A percentile compares a stretch with the other conserved stretches of the same genome.
These are phyloP conservation scores for Meloe dianella DNA, from an alignment of 2,888 invertebrate species.

Conservation along the genomic window DNA sequence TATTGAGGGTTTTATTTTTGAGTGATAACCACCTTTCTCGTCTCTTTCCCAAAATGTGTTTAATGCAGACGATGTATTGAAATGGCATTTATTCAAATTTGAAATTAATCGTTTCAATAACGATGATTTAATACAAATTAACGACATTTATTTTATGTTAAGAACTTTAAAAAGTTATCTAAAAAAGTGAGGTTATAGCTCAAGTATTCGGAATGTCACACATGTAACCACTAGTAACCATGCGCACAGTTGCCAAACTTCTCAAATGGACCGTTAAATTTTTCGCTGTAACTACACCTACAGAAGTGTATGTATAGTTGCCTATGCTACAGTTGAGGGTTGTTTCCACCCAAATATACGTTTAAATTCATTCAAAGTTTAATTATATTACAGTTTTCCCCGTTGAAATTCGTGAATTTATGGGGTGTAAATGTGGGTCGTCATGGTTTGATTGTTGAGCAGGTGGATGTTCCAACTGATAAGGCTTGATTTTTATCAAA, in stretches of 20 bases:
- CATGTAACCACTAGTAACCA: no score
- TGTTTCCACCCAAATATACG: no score
- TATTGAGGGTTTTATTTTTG: conserved; percentile 57
- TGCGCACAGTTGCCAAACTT: no score
- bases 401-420: background rate
- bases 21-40: conserved; percentile 67
- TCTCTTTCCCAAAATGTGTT: conserved; percentile 65
- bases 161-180: background rate
- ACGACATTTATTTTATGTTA: background rate
- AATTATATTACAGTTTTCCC: background rate
- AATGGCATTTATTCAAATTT: conserved; percentile 4
- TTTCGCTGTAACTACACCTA: no score
- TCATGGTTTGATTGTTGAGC: background rate
- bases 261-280: no score
- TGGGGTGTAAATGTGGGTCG: background rate
- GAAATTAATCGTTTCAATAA: background rate
- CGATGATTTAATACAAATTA: background rate
- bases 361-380: background rate
- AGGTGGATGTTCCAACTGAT: background rate
- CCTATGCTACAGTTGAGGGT: background rate
- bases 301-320: background rate
- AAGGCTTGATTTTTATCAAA: background rate
- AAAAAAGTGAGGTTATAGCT: conserved; percentile 4
- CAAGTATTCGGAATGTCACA: no score
- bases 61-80: conserved; percentile 46